A percentile compares a stretch with the other conserved stretches of the same genome.
Evolutionary conservation across 1,140 invertebrate species (phyloP).

Genomic region (Forficula auricularia): DNA sequence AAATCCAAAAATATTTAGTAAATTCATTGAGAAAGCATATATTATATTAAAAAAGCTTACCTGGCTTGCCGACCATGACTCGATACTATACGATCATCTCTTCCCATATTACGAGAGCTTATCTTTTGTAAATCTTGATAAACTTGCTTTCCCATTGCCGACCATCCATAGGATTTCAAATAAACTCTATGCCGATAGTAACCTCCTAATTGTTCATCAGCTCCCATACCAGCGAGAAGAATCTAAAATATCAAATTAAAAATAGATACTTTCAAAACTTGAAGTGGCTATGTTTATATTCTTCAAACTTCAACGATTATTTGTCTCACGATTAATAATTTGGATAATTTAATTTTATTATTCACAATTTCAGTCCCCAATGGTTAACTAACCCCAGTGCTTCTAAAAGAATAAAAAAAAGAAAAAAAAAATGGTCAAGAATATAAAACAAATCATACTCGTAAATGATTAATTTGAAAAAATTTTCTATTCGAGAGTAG

Average conservation of each 20-base stretch:
- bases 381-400: background rate
- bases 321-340: too few relatives aligned
- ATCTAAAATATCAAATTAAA: conserved; percentile 32
- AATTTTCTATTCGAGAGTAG: too few relatives aligned
- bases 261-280: background rate
- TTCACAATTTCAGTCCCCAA: background rate
- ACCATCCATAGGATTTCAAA: conserved; percentile 44
- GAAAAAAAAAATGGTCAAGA: background rate
- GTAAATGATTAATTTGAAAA: background rate
- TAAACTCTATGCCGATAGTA: conserved; percentile 73
- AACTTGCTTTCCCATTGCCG: conserved; percentile 47
- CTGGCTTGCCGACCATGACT: conserved; percentile 62
- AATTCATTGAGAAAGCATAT: too few relatives aligned
- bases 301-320: too few relatives aligned
- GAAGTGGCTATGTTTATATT: background rate
- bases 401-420: background rate
- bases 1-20: conserved; percentile 17
- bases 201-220: conserved; percentile 91
- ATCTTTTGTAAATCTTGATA: conserved; percentile 65
- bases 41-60: too few relatives aligned
- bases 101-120: conserved; percentile 75
- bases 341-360: background rate
- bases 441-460: conserved; percentile 2
- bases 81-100: conserved; percentile 76
- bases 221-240: conserved; percentile 80